These are phyloP conservation scores for Eueides isabella DNA, from an alignment of 1,140 invertebrate species.

Conservation along the genomic window DNA sequence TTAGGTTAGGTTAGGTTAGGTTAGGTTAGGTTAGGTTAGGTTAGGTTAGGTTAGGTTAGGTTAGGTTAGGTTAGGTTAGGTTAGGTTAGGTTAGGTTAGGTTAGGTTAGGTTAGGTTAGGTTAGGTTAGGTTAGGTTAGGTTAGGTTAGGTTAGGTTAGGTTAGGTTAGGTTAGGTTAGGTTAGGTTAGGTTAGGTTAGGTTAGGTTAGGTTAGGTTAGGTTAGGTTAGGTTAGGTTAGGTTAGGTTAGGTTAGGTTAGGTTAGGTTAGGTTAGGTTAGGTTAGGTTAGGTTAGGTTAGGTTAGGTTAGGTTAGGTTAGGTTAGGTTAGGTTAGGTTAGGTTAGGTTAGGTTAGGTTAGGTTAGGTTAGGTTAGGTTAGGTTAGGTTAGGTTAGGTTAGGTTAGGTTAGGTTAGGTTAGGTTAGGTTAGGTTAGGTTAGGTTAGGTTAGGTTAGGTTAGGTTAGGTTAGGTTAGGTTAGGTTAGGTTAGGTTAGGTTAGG, in stretches of 20 bases:
- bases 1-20: slow-evolving; percentile 18
- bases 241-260: slow-evolving; percentile 26
- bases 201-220: slow-evolving; percentile 29
- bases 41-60: slow-evolving; percentile 15
- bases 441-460: slow-evolving; percentile 17
- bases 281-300: slow-evolving; percentile 19
- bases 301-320: slow-evolving; percentile 24
- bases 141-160: slow-evolving; percentile 17
- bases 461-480: slow-evolving; percentile 17
- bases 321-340: slow-evolving; percentile 28
- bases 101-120: slow-evolving; percentile 17
- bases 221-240: slow-evolving; percentile 26
- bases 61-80: slow-evolving; percentile 18
- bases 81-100: slow-evolving; percentile 18
- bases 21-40: slow-evolving; percentile 18
- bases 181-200: slow-evolving; percentile 29
- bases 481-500: slow-evolving; percentile 18
- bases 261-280: slow-evolving; percentile 14
- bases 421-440: slow-evolving; percentile 18
- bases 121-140: slow-evolving; percentile 21
- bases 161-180: slow-evolving; percentile 19
- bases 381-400: slow-evolving; percentile 22
- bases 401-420: slow-evolving; percentile 18
- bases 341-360: slow-evolving; percentile 30
- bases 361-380: slow-evolving; percentile 30